Evolutionary conservation across 2,113 vertebrate genomes (phyloP).

Genomic region (Blennius ocellaris): DNA sequence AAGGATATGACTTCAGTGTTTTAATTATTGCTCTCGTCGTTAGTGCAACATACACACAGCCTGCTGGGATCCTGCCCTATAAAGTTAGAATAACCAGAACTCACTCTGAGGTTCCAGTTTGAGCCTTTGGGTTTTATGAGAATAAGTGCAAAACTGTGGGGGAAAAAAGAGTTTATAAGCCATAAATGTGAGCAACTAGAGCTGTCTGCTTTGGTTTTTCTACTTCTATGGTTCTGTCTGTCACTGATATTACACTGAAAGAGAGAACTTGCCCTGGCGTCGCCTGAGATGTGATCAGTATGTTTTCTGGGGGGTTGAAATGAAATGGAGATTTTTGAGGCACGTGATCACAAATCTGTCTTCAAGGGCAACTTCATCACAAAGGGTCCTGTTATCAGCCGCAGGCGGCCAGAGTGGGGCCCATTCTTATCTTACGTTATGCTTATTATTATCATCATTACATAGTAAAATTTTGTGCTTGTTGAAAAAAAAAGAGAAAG

Average conservation of each 20-base stretch:
- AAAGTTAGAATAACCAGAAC: conserved; percentile 56
- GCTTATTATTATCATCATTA: conserved; percentile 67
- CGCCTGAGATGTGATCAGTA: conserved; percentile 40
- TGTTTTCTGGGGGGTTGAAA: neutral
- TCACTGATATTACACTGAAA: conserved; percentile 74
- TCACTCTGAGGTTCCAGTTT: conserved; percentile 46
- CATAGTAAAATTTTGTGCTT: conserved; percentile 82
- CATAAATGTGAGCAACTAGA: conserved; percentile 30
- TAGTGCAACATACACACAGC: conserved; percentile 31
- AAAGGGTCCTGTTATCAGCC: conserved; percentile 86
- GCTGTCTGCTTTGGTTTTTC: conserved; percentile 68
- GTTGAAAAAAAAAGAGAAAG: conserved; percentile 80
- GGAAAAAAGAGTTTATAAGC: conserved; percentile 16
- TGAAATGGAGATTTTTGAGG: conserved; percentile 2
- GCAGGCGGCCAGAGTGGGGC: conserved; percentile 90
- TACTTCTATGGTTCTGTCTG: conserved; percentile 57
- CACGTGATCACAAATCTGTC: conserved; percentile 51
- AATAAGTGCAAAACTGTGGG: conserved; percentile 11
- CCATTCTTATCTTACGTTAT: conserved; percentile 77
- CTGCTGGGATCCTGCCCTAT: conserved; percentile 53
- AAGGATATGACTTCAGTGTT: conserved; percentile 34
- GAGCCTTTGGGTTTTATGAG: conserved; percentile 40
- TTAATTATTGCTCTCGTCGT: conserved; percentile 9
- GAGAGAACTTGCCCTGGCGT: conserved; percentile 55
- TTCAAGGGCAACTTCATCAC: conserved; percentile 60